phyloP scores from a whole-genome alignment of 2,888 invertebrate genomes.

The Diadegma fenestrale region DNA sequence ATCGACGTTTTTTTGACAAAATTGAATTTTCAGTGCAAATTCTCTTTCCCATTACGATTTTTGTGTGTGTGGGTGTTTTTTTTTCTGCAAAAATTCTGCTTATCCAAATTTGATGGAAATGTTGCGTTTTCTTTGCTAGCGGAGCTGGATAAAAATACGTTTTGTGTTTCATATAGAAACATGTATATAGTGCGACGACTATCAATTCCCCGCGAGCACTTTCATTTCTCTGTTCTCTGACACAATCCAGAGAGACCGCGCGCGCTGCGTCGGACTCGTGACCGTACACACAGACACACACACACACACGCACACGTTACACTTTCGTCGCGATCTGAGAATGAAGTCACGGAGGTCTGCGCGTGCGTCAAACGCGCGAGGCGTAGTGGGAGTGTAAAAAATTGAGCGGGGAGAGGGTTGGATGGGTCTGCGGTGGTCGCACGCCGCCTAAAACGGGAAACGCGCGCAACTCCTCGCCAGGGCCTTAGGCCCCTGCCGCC shows the following conservation, averaged over 20 bases:
- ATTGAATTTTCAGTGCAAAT: too few species aligned
- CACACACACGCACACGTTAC: conserved; percentile 71
- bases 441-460: conserved; percentile 59
- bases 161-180: conserved; percentile 48
- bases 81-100: neutral
- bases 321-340: conserved; percentile 77
- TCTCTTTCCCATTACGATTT: neutral
- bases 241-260: conserved; percentile 76
- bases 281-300: neutral
- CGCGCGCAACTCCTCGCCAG: conserved; percentile 49
- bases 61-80: neutral
- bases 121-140: neutral
- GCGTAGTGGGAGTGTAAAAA: neutral
- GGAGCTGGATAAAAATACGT: neutral
- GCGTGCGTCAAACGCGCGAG: neutral
- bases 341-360: conserved; percentile 62
- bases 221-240: conserved; percentile 83
- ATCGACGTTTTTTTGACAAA: too few species aligned
- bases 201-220: conserved; percentile 76
- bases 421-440: conserved; percentile 1
- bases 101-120: neutral
- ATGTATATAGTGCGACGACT: conserved; percentile 68
- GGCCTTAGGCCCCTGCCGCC: neutral
- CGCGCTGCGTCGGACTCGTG: conserved; percentile 6
- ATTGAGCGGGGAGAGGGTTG: neutral